Percentiles rank a stretch among this genome's conserved stretches.
Conservation (phyloP, 2,797 vertebrate genomes). For the Heteromormyrus szaboi region DNA sequence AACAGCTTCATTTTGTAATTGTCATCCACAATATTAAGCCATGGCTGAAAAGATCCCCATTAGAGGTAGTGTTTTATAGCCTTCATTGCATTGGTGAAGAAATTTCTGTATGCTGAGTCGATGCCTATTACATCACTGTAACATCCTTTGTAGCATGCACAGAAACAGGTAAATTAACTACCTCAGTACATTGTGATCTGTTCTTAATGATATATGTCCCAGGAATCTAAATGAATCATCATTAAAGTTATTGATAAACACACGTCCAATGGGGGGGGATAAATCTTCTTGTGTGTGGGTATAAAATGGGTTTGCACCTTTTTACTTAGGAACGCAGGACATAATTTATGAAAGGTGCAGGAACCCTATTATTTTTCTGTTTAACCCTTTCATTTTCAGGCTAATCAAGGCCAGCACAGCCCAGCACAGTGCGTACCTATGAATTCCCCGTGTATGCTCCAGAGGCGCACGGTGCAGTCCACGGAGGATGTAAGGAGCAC, state of each 20-base stretch:
- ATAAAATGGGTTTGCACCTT: not conserved
- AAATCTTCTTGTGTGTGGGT: not conserved
- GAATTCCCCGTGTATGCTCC: constrained; percentile 56
- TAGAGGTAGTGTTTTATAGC: not conserved
- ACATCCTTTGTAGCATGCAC: not conserved
- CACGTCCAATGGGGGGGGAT: not conserved
- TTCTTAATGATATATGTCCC: not conserved
- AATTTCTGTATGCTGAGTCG: not conserved
- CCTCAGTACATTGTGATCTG: not conserved
- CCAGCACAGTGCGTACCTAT: constrained; percentile 41
- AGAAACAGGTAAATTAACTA: not conserved
- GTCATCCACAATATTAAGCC: not conserved
- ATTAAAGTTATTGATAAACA: not conserved
- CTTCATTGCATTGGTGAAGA: not conserved
- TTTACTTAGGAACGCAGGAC: not conserved
- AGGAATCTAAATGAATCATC: not conserved
- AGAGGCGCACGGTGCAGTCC: constrained; percentile 57
- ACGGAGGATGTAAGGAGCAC: constrained; percentile 61
- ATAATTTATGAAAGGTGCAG: not conserved
- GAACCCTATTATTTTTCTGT: not conserved
- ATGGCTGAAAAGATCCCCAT: not conserved
- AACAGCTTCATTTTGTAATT: not conserved
- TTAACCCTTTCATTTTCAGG: not conserved
- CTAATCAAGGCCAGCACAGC: not conserved
- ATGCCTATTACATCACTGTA: not conserved